phyloP scores from a whole-genome alignment of 2,797 vertebrate species.

The Centroberyx gerrardi region DNA sequence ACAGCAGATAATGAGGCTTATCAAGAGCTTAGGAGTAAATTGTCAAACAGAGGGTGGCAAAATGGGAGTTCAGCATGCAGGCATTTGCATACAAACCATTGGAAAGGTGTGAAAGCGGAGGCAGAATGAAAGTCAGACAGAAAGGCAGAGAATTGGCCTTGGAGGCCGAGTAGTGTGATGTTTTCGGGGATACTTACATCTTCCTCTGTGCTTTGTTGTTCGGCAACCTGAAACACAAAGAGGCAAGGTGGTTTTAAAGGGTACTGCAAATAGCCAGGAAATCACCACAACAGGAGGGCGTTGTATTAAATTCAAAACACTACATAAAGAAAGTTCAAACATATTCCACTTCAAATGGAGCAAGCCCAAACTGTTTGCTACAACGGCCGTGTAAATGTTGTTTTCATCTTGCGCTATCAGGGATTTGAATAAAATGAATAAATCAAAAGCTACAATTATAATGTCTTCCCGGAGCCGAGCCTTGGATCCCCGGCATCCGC shows the following conservation, averaged over 20 bases:
- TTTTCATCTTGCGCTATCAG: conserved; percentile 50
- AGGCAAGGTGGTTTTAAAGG: conserved; percentile 39
- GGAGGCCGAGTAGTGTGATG: conserved; percentile 24
- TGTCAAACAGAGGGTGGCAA: conserved; percentile 26
- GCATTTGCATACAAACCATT: conserved; percentile 57
- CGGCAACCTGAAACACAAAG: conserved; percentile 82
- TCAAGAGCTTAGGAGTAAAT: conserved; percentile 31
- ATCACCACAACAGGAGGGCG: conserved; percentile 30
- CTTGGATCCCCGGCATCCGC: conserved; percentile 34
- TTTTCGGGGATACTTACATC: conserved; percentile 82
- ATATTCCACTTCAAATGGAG: conserved; percentile 49
- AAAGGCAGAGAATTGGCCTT: conserved; percentile 17
- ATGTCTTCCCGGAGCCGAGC: conserved; percentile 29
- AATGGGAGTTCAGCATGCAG: conserved; percentile 10
- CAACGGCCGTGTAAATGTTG: conserved; percentile 51
- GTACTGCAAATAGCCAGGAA: conserved; percentile 28
- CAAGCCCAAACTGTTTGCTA: conserved; percentile 45
- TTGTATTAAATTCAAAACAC: conserved; percentile 30
- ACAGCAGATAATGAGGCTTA: conserved; percentile 55
- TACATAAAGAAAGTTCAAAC: conserved; percentile 31
- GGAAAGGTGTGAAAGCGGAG: conserved; percentile 44
- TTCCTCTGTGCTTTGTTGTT: conserved; percentile 86
- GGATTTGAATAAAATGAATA: conserved; percentile 68
- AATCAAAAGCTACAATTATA: conserved; percentile 28
- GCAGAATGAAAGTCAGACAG: conserved; percentile 27